A percentile compares a stretch with the other conserved stretches of the same genome.
These are phyloP conservation scores for Rhinichthys osculus DNA, from an alignment of 2,797 vertebrate species.

Conservation along the genomic window DNA sequence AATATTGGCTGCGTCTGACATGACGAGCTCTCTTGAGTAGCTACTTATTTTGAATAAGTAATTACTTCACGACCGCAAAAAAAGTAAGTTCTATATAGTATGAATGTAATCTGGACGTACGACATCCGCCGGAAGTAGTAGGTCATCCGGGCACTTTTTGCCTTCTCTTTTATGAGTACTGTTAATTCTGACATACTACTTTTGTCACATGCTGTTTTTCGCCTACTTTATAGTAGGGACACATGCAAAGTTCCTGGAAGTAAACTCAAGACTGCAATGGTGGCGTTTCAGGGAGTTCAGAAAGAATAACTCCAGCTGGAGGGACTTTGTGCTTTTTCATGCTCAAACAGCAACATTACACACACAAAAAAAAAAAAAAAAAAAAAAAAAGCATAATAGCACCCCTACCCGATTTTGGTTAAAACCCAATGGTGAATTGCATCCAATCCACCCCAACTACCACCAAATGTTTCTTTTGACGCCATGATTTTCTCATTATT, in stretches of 20 bases:
- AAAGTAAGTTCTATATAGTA: neutral
- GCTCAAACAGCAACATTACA: neutral
- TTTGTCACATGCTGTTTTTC: neutral
- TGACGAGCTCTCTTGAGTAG: no score
- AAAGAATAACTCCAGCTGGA: neutral
- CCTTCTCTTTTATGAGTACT: no score
- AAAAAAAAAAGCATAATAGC: no score
- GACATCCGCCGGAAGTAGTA: neutral
- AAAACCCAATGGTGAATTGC: neutral
- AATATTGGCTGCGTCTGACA: no score
- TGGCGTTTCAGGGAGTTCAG: neutral
- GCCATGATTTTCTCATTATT: neutral
- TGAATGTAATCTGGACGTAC: neutral
- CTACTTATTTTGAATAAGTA: no score
- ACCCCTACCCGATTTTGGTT: neutral
- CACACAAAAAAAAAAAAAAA: accelerated
- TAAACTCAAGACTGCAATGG: neutral
- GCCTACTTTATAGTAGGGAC: neutral
- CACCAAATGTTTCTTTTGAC: neutral
- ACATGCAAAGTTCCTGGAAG: neutral
- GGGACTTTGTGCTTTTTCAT: neutral
- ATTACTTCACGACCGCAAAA: no score
- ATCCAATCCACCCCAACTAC: neutral
- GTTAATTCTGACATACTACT: neutral
- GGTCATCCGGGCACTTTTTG: neutral